These are phyloP conservation scores for Pseudomyrmex flavicornis DNA, from an alignment of 1,140 invertebrate species.

Conservation along the genomic window DNA sequence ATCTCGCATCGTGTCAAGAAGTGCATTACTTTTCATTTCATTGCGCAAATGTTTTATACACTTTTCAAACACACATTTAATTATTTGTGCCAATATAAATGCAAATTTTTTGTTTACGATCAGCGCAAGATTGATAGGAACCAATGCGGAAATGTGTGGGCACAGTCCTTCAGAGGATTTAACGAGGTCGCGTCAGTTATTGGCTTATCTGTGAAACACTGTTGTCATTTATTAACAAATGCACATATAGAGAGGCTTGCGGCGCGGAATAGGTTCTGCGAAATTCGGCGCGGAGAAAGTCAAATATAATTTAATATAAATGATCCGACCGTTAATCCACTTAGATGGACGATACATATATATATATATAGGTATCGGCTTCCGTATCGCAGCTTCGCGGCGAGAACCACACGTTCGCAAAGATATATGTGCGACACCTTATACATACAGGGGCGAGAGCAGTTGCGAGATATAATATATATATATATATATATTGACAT, in stretches of 20 bases:
- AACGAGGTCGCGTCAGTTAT: constrained; percentile 25
- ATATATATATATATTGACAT: constrained; percentile 36
- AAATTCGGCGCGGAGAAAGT: constrained; percentile 29
- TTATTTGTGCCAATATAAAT: not conserved
- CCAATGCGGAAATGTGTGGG: not conserved
- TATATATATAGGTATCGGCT: not conserved
- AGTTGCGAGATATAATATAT: constrained; percentile 25
- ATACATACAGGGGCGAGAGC: constrained; percentile 16
- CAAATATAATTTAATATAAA: constrained; percentile 49
- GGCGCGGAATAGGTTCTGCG: not conserved
- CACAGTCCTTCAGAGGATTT: not conserved
- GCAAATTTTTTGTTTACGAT: not conserved
- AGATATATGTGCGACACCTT: constrained; percentile 25
- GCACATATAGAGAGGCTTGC: not conserved
- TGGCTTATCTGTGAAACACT: constrained; percentile 20
- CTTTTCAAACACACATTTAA: not conserved
- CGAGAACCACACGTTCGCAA: not conserved
- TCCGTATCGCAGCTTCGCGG: not conserved
- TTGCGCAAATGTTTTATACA: constrained; percentile 12
- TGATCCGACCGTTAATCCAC: constrained; percentile 39
- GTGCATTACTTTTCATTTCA: constrained; percentile 6
- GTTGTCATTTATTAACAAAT: constrained; percentile 34
- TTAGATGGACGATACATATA: constrained; percentile 13
- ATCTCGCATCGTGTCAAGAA: not conserved
- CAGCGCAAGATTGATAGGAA: not conserved